phyloP scores from a whole-genome alignment of 1,140 invertebrate genomes.

The Coelopa frigida region DNA sequence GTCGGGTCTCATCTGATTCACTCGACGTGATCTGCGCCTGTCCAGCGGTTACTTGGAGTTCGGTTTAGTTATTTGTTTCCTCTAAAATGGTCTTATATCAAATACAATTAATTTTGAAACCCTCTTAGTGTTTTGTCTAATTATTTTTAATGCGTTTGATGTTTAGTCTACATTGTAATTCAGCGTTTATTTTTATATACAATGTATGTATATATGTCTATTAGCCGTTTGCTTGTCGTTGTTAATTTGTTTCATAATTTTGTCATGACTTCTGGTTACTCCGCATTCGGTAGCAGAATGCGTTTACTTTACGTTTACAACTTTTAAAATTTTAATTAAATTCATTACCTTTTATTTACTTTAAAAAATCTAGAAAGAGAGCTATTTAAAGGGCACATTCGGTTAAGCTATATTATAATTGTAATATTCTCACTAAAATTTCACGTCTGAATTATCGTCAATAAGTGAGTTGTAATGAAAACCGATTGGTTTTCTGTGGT shows the following conservation, averaged over 20 bases:
- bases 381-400: constrained; percentile 46
- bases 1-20: constrained; percentile 16
- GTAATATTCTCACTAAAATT: constrained; percentile 6
- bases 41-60: too few relatives aligned
- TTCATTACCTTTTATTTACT: constrained; percentile 8
- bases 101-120: constrained; percentile 22
- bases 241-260: constrained; percentile 4
- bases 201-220: not conserved
- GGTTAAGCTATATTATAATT: constrained; percentile 45
- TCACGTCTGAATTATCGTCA: not conserved
- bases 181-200: constrained; percentile 26
- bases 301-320: constrained; percentile 3
- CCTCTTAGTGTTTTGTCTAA: constrained; percentile 41
- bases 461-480: not conserved
- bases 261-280: not conserved
- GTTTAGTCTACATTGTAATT: constrained; percentile 20
- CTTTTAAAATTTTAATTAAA: too few relatives aligned
- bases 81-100: not conserved
- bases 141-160: constrained; percentile 7
- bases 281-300: not conserved
- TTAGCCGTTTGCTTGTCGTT: constrained; percentile 4
- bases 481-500: constrained; percentile 7
- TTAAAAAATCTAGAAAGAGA: constrained; percentile 37
- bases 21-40: too few relatives aligned
- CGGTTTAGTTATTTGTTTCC: too few relatives aligned